These are phyloP conservation scores for Sericinus montela DNA, from an alignment of 2,888 invertebrate species.

Conservation along the genomic window DNA sequence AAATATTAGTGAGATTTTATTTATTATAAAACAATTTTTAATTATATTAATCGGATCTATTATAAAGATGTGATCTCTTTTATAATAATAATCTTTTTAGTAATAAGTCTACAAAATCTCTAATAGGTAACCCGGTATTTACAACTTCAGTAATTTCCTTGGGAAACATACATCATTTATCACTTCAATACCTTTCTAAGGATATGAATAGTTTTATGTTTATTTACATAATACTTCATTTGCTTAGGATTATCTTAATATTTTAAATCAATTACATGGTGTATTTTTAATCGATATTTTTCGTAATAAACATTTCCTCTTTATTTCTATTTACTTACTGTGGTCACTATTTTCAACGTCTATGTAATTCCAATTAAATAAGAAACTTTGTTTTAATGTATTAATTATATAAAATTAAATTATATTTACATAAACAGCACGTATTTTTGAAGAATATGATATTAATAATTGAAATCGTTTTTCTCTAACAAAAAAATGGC, in stretches of 20 bases:
- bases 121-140: slow-evolving; percentile 66
- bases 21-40: neutral
- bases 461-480: slow-evolving; percentile 42
- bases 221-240: slow-evolving; percentile 51
- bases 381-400: too few relatives aligned
- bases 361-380: neutral
- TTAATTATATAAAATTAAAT: neutral
- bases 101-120: slow-evolving; percentile 43
- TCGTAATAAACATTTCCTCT: slow-evolving; percentile 1
- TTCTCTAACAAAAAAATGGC: slow-evolving; percentile 64
- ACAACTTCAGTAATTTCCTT: slow-evolving; percentile 73
- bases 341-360: slow-evolving; percentile 13
- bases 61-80: slow-evolving; percentile 34
- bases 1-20: neutral
- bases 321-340: slow-evolving; percentile 3
- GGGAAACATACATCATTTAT: slow-evolving; percentile 67
- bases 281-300: slow-evolving; percentile 4
- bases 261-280: slow-evolving; percentile 2
- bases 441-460: slow-evolving; percentile 22
- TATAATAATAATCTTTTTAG: slow-evolving; percentile 36
- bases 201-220: slow-evolving; percentile 72
- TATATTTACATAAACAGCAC: neutral
- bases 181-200: slow-evolving; percentile 69
- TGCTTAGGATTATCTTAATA: slow-evolving; percentile 34
- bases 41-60: slow-evolving; percentile 12